phyloP scores from a whole-genome alignment of 2,888 invertebrate genomes.

The Shargacucullia verbasci region DNA sequence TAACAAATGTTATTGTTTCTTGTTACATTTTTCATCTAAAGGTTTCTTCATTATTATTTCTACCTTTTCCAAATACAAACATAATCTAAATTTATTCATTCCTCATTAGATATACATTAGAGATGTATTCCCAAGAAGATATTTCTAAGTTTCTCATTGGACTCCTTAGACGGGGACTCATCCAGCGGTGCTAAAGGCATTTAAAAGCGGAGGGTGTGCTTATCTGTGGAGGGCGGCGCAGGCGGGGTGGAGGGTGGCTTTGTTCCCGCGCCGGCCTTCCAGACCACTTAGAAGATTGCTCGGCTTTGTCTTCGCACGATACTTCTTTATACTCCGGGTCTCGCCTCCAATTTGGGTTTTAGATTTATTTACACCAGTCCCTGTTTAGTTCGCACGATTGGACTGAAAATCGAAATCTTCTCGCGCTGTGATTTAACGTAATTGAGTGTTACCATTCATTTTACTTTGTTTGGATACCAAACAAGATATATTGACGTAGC shows the following conservation, averaged over 20 bases:
- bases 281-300: conserved; percentile 87
- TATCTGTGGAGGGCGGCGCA: conserved; percentile 70
- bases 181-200: conserved; percentile 76
- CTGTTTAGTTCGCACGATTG: conserved; percentile 60
- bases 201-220: conserved; percentile 77
- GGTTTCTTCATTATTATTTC: conserved; percentile 9
- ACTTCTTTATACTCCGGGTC: conserved; percentile 75
- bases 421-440: conserved; percentile 44
- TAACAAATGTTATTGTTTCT: background rate
- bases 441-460: conserved; percentile 41
- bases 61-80: conserved; percentile 46
- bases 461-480: conserved; percentile 15
- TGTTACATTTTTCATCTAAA: background rate
- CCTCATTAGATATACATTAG: conserved; percentile 71
- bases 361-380: conserved; percentile 67
- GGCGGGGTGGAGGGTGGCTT: conserved; percentile 68
- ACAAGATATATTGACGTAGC: conserved; percentile 13
- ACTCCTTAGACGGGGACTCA: conserved; percentile 68
- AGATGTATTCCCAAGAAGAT: conserved; percentile 67
- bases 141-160: conserved; percentile 71
- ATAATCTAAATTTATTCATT: conserved; percentile 66
- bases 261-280: conserved; percentile 76
- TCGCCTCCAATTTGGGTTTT: conserved; percentile 75
- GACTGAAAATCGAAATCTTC: conserved; percentile 46
- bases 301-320: conserved; percentile 80